Evolutionary conservation across 1,140 invertebrate genomes (phyloP).

Genomic region (Tribolium madens): DNA sequence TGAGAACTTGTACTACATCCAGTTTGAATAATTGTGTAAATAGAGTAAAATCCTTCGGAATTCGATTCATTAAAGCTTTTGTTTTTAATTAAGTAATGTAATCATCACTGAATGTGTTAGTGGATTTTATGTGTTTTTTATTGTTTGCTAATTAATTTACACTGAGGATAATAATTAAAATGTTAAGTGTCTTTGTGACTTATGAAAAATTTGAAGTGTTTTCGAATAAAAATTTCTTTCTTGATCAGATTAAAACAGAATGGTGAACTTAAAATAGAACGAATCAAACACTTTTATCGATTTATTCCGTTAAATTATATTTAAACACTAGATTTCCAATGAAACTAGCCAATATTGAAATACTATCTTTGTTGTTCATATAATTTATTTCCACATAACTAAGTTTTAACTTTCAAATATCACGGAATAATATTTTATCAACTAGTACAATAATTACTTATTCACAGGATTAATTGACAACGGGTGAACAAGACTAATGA

Average conservation of each 20-base stretch:
- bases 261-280: constrained; percentile 13
- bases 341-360: constrained; percentile 4
- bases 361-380: background rate
- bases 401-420: background rate
- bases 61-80: background rate
- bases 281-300: background rate
- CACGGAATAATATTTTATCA: background rate
- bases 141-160: too few relatives aligned
- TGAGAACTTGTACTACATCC: background rate
- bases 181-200: too few relatives aligned
- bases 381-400: background rate
- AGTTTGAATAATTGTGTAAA: background rate
- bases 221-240: too few relatives aligned
- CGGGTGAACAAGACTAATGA: background rate
- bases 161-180: too few relatives aligned
- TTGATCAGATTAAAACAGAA: background rate
- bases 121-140: too few relatives aligned
- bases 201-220: too few relatives aligned
- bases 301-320: background rate
- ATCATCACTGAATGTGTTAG: too few relatives aligned
- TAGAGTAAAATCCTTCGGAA: background rate
- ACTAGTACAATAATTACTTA: background rate
- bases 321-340: background rate
- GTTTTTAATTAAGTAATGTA: too few relatives aligned
- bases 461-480: background rate